Base-by-base conservation (phyloP, 2,797 vertebrate genomes). In the Myotis myotis region DNA sequence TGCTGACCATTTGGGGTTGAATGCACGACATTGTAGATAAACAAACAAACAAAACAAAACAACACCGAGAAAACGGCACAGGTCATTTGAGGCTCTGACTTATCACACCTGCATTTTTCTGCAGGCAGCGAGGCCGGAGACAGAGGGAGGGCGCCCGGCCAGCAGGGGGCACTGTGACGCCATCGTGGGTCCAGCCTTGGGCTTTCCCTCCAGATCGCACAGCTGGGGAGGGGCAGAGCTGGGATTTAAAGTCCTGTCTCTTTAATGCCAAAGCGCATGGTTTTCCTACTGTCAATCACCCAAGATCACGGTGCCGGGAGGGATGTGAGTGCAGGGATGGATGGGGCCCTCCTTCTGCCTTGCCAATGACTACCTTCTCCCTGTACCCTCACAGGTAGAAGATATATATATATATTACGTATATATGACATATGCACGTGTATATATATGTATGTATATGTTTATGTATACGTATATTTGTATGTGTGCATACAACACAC, bases 121-220 rank as follows among this genome's bases (percentile, higher is more conserved):
- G n/a, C 11, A 30, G 23, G 20, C 57, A n/a, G 38, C 23, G 25
- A 22, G 20, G 49, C 25, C 49, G 49, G 17, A 57, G 44, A 16
- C 3, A 23, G 20, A 62, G 38, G 8, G 83, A 23, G 36, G 3
- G 62, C 9, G 4, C 23, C 33, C 2, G 8, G 74, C 94, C 94
- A 25, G 86, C 94, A 97, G 96, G 91, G 89, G 95, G 91, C 96
- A 33, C 89, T 97, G 91, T 88, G 75, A 53, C 23, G 51, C 66
- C 79, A 38, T 25, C 4, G 22, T 83, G 89, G 23, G 62, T 25
- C 55, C 25, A 9, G 38, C 36, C 30, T 1, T 0, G 23, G 25
- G 70, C 60, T 22, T 49, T 81, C 55, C 15, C 17, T 36, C n/a
- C 1, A 51, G 22, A 36, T 68, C n/a, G 5, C 13, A 4, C 44